These are phyloP conservation scores for Mycteria americana DNA, from an alignment of 2,797 vertebrate genomes.

Conservation along the genomic window DNA sequence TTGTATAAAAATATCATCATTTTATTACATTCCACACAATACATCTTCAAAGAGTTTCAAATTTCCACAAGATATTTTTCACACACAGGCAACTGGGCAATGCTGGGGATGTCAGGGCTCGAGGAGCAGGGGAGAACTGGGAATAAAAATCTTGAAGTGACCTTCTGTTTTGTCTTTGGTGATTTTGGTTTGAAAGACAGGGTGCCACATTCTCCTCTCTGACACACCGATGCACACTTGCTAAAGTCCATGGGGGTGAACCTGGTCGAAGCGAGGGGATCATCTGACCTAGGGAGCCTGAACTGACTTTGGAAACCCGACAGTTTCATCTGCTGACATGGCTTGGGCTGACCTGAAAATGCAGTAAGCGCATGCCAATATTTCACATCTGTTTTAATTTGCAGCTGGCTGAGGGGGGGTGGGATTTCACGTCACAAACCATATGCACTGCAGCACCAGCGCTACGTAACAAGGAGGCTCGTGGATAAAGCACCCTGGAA, in stretches of 20 bases:
- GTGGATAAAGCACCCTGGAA: constrained; percentile 9
- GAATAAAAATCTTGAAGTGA: constrained; percentile 72
- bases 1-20: constrained; percentile 97
- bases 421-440: constrained; percentile 1
- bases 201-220: constrained; percentile 50
- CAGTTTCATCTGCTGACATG: constrained; percentile 4
- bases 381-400: neutral
- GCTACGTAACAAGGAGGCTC: neutral
- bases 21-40: constrained; percentile 95
- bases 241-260: neutral
- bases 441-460: neutral
- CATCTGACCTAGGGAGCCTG: neutral
- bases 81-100: constrained; percentile 83
- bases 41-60: constrained; percentile 88
- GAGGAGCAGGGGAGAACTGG: constrained; percentile 53
- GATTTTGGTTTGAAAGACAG: constrained; percentile 69
- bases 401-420: neutral
- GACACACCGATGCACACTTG: neutral
- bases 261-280: neutral
- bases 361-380: neutral
- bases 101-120: constrained; percentile 72
- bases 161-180: constrained; percentile 73
- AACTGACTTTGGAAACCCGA: constrained; percentile 10
- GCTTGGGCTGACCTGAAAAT: constrained; percentile 39
- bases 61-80: constrained; percentile 88